Evolutionary conservation across 2,888 invertebrate genomes (phyloP).

Genomic region (Hypselothyrea guttata): DNA sequence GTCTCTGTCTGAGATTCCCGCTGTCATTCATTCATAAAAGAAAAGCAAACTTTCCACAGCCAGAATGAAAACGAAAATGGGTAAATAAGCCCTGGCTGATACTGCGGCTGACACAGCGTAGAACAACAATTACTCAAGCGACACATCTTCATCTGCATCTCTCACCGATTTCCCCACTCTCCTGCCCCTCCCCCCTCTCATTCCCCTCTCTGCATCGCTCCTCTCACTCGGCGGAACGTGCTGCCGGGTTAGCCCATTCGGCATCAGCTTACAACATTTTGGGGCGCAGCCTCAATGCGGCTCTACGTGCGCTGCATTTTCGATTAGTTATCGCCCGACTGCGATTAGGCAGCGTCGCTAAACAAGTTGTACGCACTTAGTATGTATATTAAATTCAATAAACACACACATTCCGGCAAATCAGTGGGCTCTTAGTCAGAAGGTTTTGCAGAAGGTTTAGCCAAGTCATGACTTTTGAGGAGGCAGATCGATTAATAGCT

Average conservation of each 20-base stretch:
- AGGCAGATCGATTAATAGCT: too few relatives aligned
- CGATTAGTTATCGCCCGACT: conserved; percentile 35
- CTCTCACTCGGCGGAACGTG: conserved; percentile 28
- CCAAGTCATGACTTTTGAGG: too few relatives aligned
- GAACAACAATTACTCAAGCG: conserved; percentile 71
- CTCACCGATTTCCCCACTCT: neutral
- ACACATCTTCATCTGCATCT: conserved; percentile 54
- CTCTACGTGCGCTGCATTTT: conserved; percentile 63
- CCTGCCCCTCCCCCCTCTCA: too few relatives aligned
- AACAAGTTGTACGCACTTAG: neutral
- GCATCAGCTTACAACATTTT: conserved; percentile 23
- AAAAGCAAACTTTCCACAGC: conserved; percentile 48
- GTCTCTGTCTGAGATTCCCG: neutral
- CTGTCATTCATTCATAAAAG: neutral
- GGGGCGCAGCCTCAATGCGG: conserved; percentile 50
- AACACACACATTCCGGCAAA: too few relatives aligned
- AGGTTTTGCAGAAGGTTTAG: too few relatives aligned
- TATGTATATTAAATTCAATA: neutral
- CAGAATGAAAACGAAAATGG: conserved; percentile 41
- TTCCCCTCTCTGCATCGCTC: too few relatives aligned
- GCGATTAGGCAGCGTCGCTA: neutral
- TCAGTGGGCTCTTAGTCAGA: too few relatives aligned
- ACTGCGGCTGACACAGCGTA: conserved; percentile 16
- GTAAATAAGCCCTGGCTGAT: conserved; percentile 34
- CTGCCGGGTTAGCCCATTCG: conserved; percentile 14